Evolutionary conservation across 2,797 vertebrate species (phyloP).

Genomic region (Acanthurus lineatus): DNA sequence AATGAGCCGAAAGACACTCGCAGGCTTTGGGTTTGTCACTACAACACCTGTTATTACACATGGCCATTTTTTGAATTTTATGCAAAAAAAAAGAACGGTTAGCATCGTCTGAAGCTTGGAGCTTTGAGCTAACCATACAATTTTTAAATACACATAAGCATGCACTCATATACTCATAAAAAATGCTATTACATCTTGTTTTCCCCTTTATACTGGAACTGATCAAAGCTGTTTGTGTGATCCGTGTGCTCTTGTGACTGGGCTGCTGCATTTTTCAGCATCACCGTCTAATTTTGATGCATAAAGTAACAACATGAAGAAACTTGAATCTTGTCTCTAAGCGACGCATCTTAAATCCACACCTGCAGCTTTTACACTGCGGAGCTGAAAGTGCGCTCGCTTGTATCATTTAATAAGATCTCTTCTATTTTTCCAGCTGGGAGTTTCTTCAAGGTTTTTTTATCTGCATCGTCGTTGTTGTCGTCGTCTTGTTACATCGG

Average conservation of each 20-base stretch:
- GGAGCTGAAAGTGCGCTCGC: background rate
- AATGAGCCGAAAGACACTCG: background rate
- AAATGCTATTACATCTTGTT: background rate
- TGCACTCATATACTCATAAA: too few relatives aligned
- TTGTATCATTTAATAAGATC: conserved; percentile 54
- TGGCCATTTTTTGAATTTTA: background rate
- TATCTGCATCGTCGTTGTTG: conserved; percentile 8
- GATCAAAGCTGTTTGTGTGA: conserved; percentile 49
- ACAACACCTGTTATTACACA: background rate
- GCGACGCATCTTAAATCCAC: conserved; percentile 8
- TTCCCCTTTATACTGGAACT: background rate
- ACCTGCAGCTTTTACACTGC: conserved; percentile 41
- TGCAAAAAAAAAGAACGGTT: background rate
- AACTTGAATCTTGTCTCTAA: conserved; percentile 13
- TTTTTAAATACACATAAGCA: background rate
- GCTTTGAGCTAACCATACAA: background rate
- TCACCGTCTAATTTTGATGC: conserved; percentile 5
- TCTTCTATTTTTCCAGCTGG: conserved; percentile 10
- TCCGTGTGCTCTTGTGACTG: conserved; percentile 17
- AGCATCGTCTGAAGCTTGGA: background rate
- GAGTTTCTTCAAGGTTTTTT: conserved; percentile 14
- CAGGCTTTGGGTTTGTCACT: background rate
- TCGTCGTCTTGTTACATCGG: background rate
- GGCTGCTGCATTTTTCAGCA: conserved; percentile 27
- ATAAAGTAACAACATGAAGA: background rate